Percentiles rank a stretch among this genome's conserved stretches.
Conservation (phyloP, 2,113 vertebrate genomes). For the Porphyrio hochstetteri region DNA sequence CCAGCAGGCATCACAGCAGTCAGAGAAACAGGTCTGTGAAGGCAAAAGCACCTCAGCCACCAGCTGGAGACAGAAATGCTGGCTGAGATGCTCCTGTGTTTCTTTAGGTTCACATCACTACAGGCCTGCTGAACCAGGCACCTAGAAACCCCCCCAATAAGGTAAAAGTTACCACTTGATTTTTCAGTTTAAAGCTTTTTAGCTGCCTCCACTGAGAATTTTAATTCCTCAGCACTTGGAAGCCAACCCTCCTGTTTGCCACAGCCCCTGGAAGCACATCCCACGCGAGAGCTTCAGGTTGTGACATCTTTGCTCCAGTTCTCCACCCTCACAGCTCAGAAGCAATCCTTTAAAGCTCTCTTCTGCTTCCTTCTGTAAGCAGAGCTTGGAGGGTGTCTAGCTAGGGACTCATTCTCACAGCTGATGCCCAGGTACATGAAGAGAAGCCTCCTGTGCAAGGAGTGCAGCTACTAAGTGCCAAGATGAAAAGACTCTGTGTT, state of each 20-base stretch:
- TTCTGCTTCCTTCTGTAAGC: background rate
- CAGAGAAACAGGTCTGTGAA: background rate
- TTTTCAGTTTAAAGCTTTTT: background rate
- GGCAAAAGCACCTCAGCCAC: background rate
- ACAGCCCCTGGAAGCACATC: background rate
- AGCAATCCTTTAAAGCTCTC: background rate
- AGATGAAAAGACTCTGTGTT: background rate
- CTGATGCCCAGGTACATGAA: background rate
- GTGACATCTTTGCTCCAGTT: background rate
- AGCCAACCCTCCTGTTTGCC: background rate
- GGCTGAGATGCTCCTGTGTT: background rate
- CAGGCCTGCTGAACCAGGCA: rapidly evolving
- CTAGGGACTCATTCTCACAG: background rate
- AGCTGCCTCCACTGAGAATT: background rate
- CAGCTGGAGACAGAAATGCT: background rate
- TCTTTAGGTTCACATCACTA: background rate
- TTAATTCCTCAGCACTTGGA: background rate
- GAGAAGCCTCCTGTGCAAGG: background rate
- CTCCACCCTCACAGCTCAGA: background rate
- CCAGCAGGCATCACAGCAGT: background rate
- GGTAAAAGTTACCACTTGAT: background rate
- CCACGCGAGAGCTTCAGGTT: background rate
- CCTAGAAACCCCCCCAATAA: background rate
- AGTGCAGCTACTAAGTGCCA: background rate
- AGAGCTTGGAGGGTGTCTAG: rapidly evolving